Evolutionary conservation across 2,113 vertebrate species (phyloP).

Genomic region (Stercorarius parasiticus): DNA sequence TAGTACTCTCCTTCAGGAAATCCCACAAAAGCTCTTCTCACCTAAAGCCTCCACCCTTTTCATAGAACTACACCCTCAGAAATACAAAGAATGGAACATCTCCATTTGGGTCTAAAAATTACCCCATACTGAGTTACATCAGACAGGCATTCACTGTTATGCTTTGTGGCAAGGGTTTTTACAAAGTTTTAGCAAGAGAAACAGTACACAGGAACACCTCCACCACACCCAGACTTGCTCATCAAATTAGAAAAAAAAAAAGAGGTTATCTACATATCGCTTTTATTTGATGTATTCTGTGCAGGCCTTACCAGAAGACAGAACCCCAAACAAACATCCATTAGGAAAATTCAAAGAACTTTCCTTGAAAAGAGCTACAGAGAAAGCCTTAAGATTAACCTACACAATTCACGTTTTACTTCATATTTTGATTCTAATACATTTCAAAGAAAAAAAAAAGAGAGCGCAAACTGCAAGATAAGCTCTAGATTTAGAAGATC

Average conservation of each 20-base stretch:
- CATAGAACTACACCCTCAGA: background rate
- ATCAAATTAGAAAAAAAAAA: background rate
- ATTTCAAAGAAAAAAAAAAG: background rate
- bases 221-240: background rate
- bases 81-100: background rate
- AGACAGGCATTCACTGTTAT: background rate
- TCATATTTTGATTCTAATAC: background rate
- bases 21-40: background rate
- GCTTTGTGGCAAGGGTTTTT: background rate
- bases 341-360: background rate
- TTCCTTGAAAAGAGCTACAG: background rate
- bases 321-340: background rate
- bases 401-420: background rate
- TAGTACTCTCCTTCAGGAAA: background rate
- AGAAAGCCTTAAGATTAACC: background rate
- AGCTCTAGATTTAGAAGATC: background rate
- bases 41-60: background rate
- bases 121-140: background rate
- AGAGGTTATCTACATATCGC: fast-evolving
- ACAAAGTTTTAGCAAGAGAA: background rate
- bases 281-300: background rate
- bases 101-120: background rate
- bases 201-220: background rate
- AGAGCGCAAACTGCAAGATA: background rate
- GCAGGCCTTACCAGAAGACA: background rate